Evolutionary conservation across 1,140 invertebrate species (phyloP), one percentile per base, ranked within the genome.

Genomic region (Zaprionus africanus): DNA sequence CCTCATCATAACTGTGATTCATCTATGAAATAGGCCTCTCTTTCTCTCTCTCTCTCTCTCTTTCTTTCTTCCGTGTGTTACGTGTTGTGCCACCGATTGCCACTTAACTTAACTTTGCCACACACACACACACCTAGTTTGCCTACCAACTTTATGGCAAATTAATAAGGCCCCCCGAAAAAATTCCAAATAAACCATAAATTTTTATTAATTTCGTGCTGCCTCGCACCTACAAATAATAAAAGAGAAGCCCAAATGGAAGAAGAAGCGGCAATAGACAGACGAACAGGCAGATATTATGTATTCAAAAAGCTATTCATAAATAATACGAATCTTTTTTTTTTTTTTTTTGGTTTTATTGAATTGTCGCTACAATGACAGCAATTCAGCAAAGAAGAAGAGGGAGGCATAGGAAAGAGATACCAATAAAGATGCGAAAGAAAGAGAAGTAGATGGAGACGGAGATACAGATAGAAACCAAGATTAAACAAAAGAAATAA

Each of bases 181-280:
- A 67, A 80, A 84, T 87, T 87, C 67, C 81, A 81, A 88, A 88
- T 88, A 78, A 88, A 81, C 81, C 83, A 87, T 88, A 87, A 88
- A 87, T 75, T 87, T 86, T 87, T 83, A 87, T 88, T 88, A 87
- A 88, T 87, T 81, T 88, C 74, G 46, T 36, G 77, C 81, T 80
- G 67, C 64, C 79, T 73, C 65, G 56, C 65, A 58, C 26, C 64
- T 28, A 24, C 61, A 49, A 56, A 41, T 26, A 24, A 51, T 51
- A 51, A 51, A 24, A 22, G 46, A 51, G 46, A 51, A 51, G 46
- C 17, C 24, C 19, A 11, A 1, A n/a, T 11, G 22, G n/a, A 11
- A 51, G 19, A 5, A 51, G 46, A 12, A 7, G 19, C 5, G 24
- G 7, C 38, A 9, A 67, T 56, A 51, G 17, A 43, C 63, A 65